Base-by-base conservation (phyloP, 2,888 invertebrate species). In the Fragum fragum region DNA sequence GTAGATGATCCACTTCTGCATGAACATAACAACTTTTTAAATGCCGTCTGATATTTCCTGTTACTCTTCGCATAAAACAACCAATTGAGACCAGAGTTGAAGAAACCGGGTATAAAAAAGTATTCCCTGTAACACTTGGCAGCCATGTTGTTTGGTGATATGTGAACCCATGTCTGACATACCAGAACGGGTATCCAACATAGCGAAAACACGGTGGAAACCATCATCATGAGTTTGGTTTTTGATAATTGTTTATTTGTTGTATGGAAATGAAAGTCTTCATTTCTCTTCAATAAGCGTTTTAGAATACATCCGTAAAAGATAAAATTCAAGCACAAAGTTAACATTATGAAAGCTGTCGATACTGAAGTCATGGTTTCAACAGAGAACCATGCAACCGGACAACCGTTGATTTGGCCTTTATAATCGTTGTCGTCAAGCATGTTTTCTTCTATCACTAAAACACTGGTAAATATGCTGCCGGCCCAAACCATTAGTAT, bases 31-130 rank as follows among this genome's bases (percentile, higher is more conserved):
- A 68, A 14, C n/a, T 39, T 42, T 21, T 68, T 68, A 26, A 68
- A 68, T 21, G 68, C 39, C 5, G 9, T 26, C 36, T 26, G 3
- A 26, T 68, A 68, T 16, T 42, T 39, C n/a, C 42, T 68, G 68
- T 68, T 68, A 42, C 68, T 36, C 5, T 32, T 42, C 18, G 36
- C 68, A 23, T 68, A 68, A 23, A 68, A 42, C 0, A 68, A n/a
- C 68, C 68, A 68, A 23, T 68, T 68, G 21, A 68, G 16, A 23
- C 42, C 68, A 23, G 68, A 68, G 23, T 68, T 68, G 42, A 68
- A 26, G 68, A 42, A 68, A 23, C 68, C 68, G 7, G 26, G 47
- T 18, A 68, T 42, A 21, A 42, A 42, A 14, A 42, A 39, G 26
- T 68, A 68, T 23, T 68, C 42, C 16, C 68, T 42, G 21, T 42